Evolutionary conservation across 2,113 vertebrate genomes (phyloP), one percentile per base, ranked within the genome.

Genomic region (Lamprotornis superbus): DNA sequence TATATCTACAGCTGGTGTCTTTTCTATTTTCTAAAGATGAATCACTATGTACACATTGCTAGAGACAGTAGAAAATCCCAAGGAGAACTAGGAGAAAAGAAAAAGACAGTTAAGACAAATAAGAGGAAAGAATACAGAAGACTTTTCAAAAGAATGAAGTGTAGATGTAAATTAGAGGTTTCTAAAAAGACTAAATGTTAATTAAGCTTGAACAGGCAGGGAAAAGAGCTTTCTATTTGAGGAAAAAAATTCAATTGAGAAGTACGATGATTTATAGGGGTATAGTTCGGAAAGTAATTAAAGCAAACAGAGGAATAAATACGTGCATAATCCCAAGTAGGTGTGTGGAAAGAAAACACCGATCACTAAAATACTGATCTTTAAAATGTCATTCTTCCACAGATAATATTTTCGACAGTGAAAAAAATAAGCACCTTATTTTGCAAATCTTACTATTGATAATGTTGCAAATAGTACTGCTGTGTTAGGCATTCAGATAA

Each of bases 21-120:
- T 96, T 97, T 92, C 90, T 97, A 96, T 96, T 97, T 94, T 94
- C 94, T 98, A 98, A 97, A 97, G 97, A 85, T 91, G 96, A 90
- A 77, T 94, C 97, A 94, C 94, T 97, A 97, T 55, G 90, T 95
- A 97, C 91, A 97, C 52, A 97, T 69, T 96, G 87, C 94, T 97
- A 98, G 68, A 98, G 96, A 70, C 47, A 93, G 92, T 23, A 98
- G 87, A 97, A 97, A 97, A 98, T 97, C 98, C 96, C 97, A 97
- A 97, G 97, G 89, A 97, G 95, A 98, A 97, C 98, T 98, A 98
- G 97, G 95, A 97, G 89, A 98, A 98, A 98, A 98, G 96, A 97
- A 90, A 98, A 87, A 96, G 94, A 97, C 91, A 97, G 91, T 96
- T 96, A 97, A 95, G 96, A 93, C 46, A 97, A 95, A 94, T 95